Evolutionary conservation across 2,888 invertebrate species (phyloP), one percentile per base, ranked within the genome.

Genomic region (Oligia strigilis): DNA sequence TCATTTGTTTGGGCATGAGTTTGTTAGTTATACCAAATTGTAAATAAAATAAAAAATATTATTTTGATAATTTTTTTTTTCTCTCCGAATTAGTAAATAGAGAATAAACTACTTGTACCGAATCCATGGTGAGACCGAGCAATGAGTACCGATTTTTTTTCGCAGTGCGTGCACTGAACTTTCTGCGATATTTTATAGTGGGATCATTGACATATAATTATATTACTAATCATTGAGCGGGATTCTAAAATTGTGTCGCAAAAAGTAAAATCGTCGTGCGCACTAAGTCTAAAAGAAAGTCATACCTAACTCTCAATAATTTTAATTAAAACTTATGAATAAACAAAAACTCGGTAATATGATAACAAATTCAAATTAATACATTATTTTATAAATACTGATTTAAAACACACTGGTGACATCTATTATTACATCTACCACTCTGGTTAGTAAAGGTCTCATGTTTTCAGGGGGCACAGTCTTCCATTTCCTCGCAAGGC

Each of bases 361-460:
- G n/a, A 70, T 80, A 85, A 87, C 78, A 89, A 84, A 76, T 77
- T 81, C 77, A 89, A 84, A 76, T 77, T 79, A 81, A 76, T 80
- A 80, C 66, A 75, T 86, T 67, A 77, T 67, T 69, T 72, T 29
- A 64, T 69, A 80, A 83, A 85, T 82, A 85, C 85, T 89, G 84
- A 36, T 76, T 90, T 85, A 91, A 88, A 92, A 92, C 60, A 88
- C 90, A 88, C 83, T 90, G n/a, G 93, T 93, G 43, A 96, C 91
- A 90, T 97, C 95, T 60, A 97, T 91, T 52, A 97, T 91, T 75
- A 95, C 91, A 83, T 92, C 94, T 6, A 97, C 95, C 55, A 97
- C 94, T 87, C 97, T 92, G 13, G 95, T 94, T 58, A 97, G 90
- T 60, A 97, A 87, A 0, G 97, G 96, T 29, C 91, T 91, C 71